A percentile compares a stretch with the other conserved stretches of the same genome.
Conservation (phyloP, 2,113 vertebrate genomes). For the Cisticola juncidis region DNA sequence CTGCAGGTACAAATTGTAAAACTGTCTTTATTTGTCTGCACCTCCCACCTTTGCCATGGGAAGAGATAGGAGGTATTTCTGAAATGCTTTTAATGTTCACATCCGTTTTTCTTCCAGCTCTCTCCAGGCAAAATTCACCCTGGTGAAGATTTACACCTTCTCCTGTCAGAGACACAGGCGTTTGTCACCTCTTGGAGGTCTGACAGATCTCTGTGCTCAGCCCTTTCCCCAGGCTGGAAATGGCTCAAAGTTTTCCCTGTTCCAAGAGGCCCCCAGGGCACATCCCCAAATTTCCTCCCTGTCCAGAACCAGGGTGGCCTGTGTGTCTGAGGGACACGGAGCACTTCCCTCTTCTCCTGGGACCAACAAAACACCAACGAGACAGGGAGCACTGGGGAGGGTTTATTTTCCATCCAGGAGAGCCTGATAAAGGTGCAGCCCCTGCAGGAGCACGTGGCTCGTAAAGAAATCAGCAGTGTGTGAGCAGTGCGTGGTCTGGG, state of each 20-base stretch:
- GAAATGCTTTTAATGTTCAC: slow-evolving; percentile 35
- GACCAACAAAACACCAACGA: background rate
- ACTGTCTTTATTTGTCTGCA: background rate
- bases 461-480: background rate
- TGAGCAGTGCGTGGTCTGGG: background rate
- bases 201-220: background rate
- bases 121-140: background rate
- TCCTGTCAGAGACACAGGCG: background rate
- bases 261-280: background rate
- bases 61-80: background rate
- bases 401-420: background rate
- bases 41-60: background rate
- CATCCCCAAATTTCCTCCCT: background rate
- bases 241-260: background rate
- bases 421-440: background rate
- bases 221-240: background rate
- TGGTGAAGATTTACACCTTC: background rate
- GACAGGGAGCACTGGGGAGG: background rate
- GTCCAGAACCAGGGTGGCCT: background rate
- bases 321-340: accelerated
- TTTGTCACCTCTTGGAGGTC: background rate
- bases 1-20: background rate
- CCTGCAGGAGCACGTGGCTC: background rate
- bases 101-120: background rate
- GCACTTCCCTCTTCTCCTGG: background rate